These are phyloP conservation scores for Sus cebifrons DNA, from an alignment of 2,797 vertebrate genomes.

Conservation along the genomic window DNA sequence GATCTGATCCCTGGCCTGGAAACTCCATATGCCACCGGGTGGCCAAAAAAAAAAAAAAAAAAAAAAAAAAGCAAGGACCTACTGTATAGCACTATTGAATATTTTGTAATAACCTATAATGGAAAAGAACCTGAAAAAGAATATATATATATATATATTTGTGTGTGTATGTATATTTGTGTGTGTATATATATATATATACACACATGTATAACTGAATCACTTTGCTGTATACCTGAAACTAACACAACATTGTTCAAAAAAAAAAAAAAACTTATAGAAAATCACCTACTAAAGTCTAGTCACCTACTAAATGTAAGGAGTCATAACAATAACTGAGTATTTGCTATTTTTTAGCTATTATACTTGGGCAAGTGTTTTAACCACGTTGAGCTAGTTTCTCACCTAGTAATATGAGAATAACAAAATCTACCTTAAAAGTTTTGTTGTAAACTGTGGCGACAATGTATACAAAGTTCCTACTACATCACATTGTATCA, in stretches of 20 bases:
- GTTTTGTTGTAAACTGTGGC: neutral
- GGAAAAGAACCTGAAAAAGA: neutral
- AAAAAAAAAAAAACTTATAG: neutral
- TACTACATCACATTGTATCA: neutral
- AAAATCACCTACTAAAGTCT: neutral
- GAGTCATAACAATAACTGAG: neutral
- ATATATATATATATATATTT: too few species aligned
- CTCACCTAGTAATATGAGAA: neutral
- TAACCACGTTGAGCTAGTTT: neutral
- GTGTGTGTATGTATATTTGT: too few species aligned
- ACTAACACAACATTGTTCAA: neutral
- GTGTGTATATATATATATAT: too few species aligned
- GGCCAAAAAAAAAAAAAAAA: too few species aligned
- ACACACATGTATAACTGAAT: neutral
- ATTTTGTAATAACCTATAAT: neutral
- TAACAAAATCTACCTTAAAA: neutral
- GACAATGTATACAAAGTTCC: neutral
- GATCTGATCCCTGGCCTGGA: too few species aligned
- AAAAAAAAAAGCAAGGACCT: neutral
- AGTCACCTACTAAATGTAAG: neutral
- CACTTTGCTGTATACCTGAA: neutral
- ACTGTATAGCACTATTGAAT: neutral
- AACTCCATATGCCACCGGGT: too few species aligned
- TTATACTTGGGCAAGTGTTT: neutral
- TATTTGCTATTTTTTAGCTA: neutral